These are phyloP conservation scores for Drosophila incognita DNA, from an alignment of 2,888 invertebrate genomes.

Conservation along the genomic window DNA sequence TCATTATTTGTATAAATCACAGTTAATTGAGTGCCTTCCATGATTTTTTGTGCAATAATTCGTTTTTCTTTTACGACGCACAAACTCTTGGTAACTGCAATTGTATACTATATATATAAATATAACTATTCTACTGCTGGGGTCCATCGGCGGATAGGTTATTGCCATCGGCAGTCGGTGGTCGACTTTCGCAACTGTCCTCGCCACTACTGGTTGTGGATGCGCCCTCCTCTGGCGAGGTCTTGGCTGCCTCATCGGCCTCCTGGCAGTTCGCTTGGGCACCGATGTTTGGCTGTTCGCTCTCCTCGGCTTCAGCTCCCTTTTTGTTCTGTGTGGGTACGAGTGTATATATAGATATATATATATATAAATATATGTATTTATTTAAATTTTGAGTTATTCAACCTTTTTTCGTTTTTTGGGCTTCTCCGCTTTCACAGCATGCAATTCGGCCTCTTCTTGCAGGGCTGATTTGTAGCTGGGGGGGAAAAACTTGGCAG, in stretches of 20 bases:
- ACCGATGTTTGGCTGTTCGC: constrained; percentile 31
- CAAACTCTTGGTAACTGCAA: constrained; percentile 26
- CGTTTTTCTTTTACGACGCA: constrained; percentile 48
- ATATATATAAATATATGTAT: not conserved
- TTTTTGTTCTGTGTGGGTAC: constrained; percentile 63
- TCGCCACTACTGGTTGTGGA: constrained; percentile 72
- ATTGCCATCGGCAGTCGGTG: constrained; percentile 68
- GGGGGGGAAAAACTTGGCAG: constrained; percentile 89
- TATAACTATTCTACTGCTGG: constrained; percentile 9
- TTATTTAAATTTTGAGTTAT: not conserved
- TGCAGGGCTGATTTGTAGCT: constrained; percentile 86
- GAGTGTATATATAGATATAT: not conserved
- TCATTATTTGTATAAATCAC: constrained; percentile 21
- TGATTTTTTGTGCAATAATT: constrained; percentile 25
- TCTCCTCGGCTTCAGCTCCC: constrained; percentile 53
- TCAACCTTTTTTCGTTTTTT: constrained; percentile 85
- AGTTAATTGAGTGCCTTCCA: constrained; percentile 44
- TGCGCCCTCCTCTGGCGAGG: constrained; percentile 69
- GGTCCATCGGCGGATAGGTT: constrained; percentile 39
- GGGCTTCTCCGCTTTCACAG: constrained; percentile 84
- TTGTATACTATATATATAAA: not conserved
- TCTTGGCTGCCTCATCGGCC: constrained; percentile 61
- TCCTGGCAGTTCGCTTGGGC: constrained; percentile 55
- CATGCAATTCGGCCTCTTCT: constrained; percentile 75
- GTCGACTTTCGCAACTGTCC: constrained; percentile 68